These are phyloP conservation scores for Ophiodon elongatus DNA, from an alignment of 2,113 vertebrate genomes.

Conservation along the genomic window DNA sequence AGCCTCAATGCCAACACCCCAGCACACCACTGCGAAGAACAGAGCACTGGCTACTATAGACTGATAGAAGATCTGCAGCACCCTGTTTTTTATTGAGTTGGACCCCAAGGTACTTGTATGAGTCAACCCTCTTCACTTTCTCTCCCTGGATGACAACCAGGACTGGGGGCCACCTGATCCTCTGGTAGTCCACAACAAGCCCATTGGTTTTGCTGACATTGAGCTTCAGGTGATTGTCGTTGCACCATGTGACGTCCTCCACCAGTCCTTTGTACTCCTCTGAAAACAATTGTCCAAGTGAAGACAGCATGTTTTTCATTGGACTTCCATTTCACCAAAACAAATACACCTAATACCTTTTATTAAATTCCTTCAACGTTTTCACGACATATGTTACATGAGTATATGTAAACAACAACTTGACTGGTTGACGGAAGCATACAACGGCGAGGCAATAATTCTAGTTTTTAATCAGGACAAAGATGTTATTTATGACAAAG, in stretches of 20 bases:
- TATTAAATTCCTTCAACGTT: background rate
- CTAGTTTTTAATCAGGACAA: constrained; percentile 19
- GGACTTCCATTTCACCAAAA: background rate
- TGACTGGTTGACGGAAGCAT: background rate
- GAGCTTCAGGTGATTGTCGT: background rate
- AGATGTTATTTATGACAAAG: constrained; percentile 47
- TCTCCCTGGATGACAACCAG: background rate
- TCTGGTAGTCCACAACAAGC: background rate
- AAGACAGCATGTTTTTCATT: background rate
- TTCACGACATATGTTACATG: background rate
- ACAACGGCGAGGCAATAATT: background rate
- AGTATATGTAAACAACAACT: background rate
- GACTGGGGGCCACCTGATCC: background rate
- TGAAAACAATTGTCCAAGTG: background rate
- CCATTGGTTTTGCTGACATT: background rate
- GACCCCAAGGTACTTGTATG: background rate
- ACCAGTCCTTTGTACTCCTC: no score
- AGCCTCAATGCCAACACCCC: background rate
- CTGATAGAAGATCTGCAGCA: background rate
- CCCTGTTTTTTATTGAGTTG: background rate
- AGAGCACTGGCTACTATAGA: background rate
- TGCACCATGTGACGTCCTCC: background rate
- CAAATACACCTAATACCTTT: background rate
- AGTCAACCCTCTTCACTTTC: background rate
- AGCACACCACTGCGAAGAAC: background rate